Evolutionary conservation across 1,140 invertebrate genomes (phyloP), one percentile per base, ranked within the genome.

Genomic region (Drosophila bocki): DNA sequence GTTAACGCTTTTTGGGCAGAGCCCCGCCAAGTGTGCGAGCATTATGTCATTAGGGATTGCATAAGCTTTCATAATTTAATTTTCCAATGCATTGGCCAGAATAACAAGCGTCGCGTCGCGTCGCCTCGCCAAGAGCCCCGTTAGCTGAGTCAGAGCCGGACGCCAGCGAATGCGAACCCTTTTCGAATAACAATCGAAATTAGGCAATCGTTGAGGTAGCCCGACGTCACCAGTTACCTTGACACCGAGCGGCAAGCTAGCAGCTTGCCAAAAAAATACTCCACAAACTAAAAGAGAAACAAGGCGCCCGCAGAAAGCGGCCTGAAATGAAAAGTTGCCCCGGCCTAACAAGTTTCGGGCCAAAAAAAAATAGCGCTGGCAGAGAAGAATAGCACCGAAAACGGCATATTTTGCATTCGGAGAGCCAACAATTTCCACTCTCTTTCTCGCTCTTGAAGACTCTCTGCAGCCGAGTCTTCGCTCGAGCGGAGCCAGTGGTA

Each of bases 71-170:
- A 90, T 88, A 85, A 88, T 88, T 90, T 85, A 91, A 91, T 90
- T 91, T 85, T 90, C 79, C 82, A 85, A 85, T 90, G 85, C 85
- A 91, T 71, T 82, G 85, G 68, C 78, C 85, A 90, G 85, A 90
- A 90, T 90, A 91, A 90, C 67, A 80, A 90, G 77, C 81, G 70
- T 33, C 44, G 56, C 12, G 42, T 59, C 32, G 33, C 58, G 32
- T 57, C 13, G n/a, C 41, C 15, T 37, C 39, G 50, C 60, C 59
- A 74, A 71, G 59, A 65, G 71, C 59, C 62, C 59, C 69, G 78
- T 79, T 80, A 68, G 75, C 53, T 90, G 85, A 90, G 64, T 90
- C 85, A 90, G 67, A 65, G 67, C 37, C 75, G 63, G 56, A 77
- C 75, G 42, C 75, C n/a, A 26, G 15, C 53, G 53, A 56, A 26